Evolutionary conservation across 2,888 invertebrate species (phyloP).

Genomic region (Dryomyza anilis): DNA sequence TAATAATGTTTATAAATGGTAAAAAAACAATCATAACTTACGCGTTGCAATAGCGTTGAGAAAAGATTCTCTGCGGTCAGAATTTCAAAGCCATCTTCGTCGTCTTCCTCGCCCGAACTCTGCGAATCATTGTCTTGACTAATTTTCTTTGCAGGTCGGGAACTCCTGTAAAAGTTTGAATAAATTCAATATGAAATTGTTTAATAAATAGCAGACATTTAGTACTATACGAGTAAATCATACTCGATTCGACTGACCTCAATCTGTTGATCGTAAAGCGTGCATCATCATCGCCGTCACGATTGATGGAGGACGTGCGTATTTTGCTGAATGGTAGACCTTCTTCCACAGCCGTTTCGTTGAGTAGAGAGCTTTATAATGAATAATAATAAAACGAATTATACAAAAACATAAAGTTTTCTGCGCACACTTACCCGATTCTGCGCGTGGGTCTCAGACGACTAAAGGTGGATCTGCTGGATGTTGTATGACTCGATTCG

Average conservation of each 20-base stretch:
- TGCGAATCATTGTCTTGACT: constrained; percentile 74
- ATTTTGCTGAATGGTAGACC: constrained; percentile 67
- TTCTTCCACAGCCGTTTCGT: constrained; percentile 74
- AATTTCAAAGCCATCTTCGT: constrained; percentile 86
- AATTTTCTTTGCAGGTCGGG: constrained; percentile 70
- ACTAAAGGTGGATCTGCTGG: constrained; percentile 63
- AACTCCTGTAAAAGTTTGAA: constrained; percentile 63
- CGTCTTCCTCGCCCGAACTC: constrained; percentile 84
- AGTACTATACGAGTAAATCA: not conserved
- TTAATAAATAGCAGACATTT: not conserved
- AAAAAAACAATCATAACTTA: no score
- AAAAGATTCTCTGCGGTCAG: constrained; percentile 90
- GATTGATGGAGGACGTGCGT: constrained; percentile 65
- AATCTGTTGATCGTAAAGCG: constrained; percentile 70
- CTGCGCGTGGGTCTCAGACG: constrained; percentile 65
- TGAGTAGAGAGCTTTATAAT: constrained; percentile 67
- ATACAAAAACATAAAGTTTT: not conserved
- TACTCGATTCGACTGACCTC: constrained; percentile 60
- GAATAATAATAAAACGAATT: not conserved
- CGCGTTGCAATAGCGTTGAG: constrained; percentile 82
- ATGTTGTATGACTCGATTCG: constrained; percentile 67
- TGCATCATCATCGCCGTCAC: constrained; percentile 67
- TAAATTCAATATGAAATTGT: not conserved
- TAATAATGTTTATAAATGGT: not conserved
- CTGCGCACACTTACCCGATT: constrained; percentile 67